These are phyloP conservation scores for Diadegma fenestrale DNA, from an alignment of 2,888 invertebrate species.

Conservation along the genomic window DNA sequence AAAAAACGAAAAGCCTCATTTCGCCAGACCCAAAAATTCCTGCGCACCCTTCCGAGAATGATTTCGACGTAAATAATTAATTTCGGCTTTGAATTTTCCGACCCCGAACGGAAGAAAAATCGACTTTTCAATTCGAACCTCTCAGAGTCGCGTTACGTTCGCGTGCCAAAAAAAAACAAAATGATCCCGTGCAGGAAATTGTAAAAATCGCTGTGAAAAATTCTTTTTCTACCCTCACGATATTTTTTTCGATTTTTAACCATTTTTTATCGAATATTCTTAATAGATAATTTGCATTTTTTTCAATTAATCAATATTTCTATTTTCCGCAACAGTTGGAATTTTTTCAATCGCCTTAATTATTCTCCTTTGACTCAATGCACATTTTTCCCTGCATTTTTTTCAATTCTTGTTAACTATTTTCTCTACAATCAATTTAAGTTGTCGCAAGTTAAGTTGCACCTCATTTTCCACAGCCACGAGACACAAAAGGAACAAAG, in stretches of 20 bases:
- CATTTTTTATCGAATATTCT: background rate
- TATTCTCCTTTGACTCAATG: background rate
- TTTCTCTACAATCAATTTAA: background rate
- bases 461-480: background rate
- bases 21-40: background rate
- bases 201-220: background rate
- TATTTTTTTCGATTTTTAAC: background rate
- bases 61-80: background rate
- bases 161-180: slow-evolving; percentile 9
- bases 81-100: background rate
- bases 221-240: background rate
- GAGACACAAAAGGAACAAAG: background rate
- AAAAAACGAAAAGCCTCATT: background rate
- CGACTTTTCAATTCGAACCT: background rate
- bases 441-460: slow-evolving; percentile 1
- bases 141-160: background rate
- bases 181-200: background rate
- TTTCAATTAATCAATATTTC: background rate
- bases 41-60: background rate
- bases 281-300: background rate
- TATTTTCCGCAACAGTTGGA: background rate
- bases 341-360: background rate
- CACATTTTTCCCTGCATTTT: background rate
- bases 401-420: background rate
- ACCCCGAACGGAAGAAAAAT: background rate